phyloP scores from a whole-genome alignment of 1,140 invertebrate genomes.

The Sarcophaga peregrina region DNA sequence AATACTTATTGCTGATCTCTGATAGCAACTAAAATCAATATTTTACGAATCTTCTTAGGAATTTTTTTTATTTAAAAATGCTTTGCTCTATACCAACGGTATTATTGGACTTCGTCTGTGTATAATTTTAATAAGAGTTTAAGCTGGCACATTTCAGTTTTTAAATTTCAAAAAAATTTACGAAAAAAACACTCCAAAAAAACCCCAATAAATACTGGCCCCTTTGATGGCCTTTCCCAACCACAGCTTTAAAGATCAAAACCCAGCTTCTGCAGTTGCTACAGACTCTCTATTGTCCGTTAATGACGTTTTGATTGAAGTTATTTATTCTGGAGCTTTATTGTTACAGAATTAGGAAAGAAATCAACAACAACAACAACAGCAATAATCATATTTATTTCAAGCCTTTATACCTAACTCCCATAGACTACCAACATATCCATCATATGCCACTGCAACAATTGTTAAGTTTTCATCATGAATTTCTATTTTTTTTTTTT shows the following conservation, averaged over 20 bases:
- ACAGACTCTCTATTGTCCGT: constrained; percentile 9
- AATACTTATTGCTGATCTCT: no score
- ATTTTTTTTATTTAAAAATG: no score
- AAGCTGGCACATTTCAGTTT: not conserved
- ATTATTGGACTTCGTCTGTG: no score
- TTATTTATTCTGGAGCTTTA: not conserved
- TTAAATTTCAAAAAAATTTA: not conserved
- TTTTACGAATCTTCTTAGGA: no score
- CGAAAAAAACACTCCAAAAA: not conserved
- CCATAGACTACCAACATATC: not conserved
- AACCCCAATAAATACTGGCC: not conserved
- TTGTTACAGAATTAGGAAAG: not conserved
- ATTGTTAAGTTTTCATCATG: constrained; percentile 24
- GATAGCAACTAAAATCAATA: no score
- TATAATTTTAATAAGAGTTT: not conserved
- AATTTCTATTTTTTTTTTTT: no score
- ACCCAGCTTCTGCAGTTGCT: constrained; percentile 3
- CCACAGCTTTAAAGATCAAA: not conserved
- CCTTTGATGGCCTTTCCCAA: not conserved
- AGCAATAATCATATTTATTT: not conserved
- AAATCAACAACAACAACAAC: no score
- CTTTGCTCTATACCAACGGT: no score
- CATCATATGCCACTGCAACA: not conserved
- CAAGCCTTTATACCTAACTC: not conserved
- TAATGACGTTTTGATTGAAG: constrained; percentile 21